Evolutionary conservation across 2,113 vertebrate species (phyloP), one percentile per base, ranked within the genome.

Genomic region (Aegithalos caudatus): DNA sequence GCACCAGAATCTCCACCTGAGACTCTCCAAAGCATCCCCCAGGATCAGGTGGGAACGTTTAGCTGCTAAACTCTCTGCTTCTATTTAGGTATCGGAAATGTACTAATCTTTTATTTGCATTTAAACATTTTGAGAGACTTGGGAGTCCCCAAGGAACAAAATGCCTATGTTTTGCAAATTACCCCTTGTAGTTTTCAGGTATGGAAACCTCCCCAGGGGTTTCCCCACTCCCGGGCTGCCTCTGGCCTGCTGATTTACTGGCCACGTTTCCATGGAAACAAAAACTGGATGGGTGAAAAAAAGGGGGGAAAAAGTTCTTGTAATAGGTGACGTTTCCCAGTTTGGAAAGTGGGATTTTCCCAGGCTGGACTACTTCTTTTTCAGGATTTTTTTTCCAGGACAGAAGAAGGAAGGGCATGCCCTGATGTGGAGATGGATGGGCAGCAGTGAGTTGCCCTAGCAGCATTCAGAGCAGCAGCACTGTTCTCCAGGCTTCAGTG

Each of bases 131-230:
- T 31, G 84, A 93, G 54, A 80, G 42, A 72, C 50, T 15, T 31
- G 42, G 47, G 82, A 88, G 64, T 6, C 90, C 40, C 90, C 44
- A 61, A 71, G 88, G 90, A 93, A 65, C 56, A 71, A 64, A 90
- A 90, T 81, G 20, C 29, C 80, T 31, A 27, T 94, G 92, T 88
- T 94, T 95, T 94, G 72, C 92, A 96, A 94, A 96, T 90, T 78
- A 83, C 44, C 9, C 13, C 69, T 86, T 92, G 95, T 90, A 88
- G 90, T 81, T 93, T 86, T 88, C 86, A 90, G 90, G 69, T 93
- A 66, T 71, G 33, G 80, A 93, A 94, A 60, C 29, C 44, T 95
- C 80, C 48, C 90, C 48, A 57, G 77, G 69, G 80, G 53, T 38
- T 83, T 78, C 48, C 31, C 29, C 2, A 6, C 40, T 94, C 90